Evolutionary conservation across 2,888 invertebrate species (phyloP).

Genomic region (Melanophora roralis): DNA sequence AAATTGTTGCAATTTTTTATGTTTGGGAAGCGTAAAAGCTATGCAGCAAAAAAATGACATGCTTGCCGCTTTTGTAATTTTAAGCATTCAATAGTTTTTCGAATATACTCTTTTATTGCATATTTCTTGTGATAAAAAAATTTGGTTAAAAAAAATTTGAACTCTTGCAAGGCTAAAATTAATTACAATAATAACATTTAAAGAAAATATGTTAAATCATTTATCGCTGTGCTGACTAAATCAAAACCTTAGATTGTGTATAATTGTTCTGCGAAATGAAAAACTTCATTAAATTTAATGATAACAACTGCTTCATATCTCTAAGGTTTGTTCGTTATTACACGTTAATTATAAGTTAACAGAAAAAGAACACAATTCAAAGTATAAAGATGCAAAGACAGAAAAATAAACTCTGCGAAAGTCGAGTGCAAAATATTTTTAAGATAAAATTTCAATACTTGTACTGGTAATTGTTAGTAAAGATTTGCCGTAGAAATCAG

Average conservation of each 20-base stretch:
- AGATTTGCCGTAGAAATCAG: constrained; percentile 4
- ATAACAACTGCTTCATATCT: constrained; percentile 35
- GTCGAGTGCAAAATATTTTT: not conserved
- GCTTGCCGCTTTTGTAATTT: too few species aligned
- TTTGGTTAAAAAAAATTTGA: too few species aligned
- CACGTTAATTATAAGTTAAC: constrained; percentile 31
- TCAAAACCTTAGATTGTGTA: constrained; percentile 12
- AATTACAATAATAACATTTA: too few species aligned
- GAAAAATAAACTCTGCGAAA: not conserved
- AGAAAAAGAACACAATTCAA: not conserved
- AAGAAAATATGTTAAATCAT: not conserved
- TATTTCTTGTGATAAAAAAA: too few species aligned
- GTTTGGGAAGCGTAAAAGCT: too few species aligned
- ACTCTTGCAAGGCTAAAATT: too few species aligned
- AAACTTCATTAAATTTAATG: constrained; percentile 10
- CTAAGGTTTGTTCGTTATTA: constrained; percentile 8
- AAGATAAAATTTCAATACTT: constrained; percentile 13
- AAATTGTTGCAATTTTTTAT: too few species aligned
- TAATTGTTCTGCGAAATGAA: constrained; percentile 27
- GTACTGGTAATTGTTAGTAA: constrained; percentile 34
- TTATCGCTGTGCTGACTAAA: not conserved
- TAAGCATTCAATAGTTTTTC: too few species aligned
- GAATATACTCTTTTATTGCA: too few species aligned
- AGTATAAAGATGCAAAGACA: too few species aligned
- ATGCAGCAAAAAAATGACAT: too few species aligned